Percentiles rank a stretch among this genome's conserved stretches.
Conservation (phyloP, 2,797 vertebrate genomes). For the Parauchenoglanis ngamensis region DNA sequence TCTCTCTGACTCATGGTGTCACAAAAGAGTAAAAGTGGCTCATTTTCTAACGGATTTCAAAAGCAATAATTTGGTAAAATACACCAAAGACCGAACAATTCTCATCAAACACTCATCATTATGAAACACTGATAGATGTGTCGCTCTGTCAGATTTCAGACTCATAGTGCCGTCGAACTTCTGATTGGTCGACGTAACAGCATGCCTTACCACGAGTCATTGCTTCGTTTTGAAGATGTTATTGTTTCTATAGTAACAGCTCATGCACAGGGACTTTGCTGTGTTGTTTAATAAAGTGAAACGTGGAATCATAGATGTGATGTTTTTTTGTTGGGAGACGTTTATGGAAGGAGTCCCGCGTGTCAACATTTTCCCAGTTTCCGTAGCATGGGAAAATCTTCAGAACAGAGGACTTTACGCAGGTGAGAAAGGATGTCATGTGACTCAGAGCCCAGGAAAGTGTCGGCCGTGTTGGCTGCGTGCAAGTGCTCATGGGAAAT, state of each 20-base stretch:
- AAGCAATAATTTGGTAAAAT: background rate
- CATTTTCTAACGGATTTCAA: background rate
- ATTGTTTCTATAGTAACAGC: background rate
- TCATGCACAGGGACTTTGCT: background rate
- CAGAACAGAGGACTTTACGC: no score
- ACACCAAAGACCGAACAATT: background rate
- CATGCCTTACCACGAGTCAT: background rate
- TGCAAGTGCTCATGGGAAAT: no score
- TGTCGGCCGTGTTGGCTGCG: no score
- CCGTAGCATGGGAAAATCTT: background rate
- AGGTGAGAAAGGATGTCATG: no score
- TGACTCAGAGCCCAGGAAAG: no score
- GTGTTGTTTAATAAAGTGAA: background rate
- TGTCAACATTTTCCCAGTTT: background rate
- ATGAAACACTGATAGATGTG: background rate
- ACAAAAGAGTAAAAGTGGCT: background rate
- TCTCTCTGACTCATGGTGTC: background rate
- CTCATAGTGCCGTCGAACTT: background rate
- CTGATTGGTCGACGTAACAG: background rate
- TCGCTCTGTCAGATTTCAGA: background rate
- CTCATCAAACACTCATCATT: slow-evolving; percentile 13
- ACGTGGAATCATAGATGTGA: background rate
- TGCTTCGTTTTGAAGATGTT: background rate
- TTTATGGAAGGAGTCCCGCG: background rate
- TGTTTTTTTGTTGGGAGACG: background rate